Evolutionary conservation across 64 coral and sea anemone genomes (phyloP).

Genomic region (Stichodactyla helianthus): DNA sequence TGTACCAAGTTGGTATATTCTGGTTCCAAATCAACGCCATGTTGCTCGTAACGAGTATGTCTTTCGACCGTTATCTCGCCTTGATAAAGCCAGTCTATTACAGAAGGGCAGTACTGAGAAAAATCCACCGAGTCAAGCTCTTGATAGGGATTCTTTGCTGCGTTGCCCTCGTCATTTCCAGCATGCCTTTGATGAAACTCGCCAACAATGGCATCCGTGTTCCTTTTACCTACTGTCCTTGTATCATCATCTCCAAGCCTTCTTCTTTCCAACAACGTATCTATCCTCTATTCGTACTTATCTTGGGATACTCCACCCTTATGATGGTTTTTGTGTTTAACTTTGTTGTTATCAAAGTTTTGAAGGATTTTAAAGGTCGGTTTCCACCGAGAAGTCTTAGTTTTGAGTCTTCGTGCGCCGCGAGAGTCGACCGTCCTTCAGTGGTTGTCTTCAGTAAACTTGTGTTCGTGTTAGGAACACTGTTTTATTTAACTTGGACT

Average conservation of each 20-base stretch:
- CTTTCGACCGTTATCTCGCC: slow-evolving; percentile 46
- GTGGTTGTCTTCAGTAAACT: slow-evolving; percentile 49
- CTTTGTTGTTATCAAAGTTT: slow-evolving; percentile 42
- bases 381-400: slow-evolving; percentile 32
- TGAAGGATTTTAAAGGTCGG: slow-evolving; percentile 42
- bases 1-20: slow-evolving; percentile 51
- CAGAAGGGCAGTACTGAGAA: slow-evolving; percentile 45
- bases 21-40: slow-evolving; percentile 72
- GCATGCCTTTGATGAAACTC: slow-evolving; percentile 34
- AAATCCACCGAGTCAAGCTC: slow-evolving; percentile 35
- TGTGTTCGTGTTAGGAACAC: slow-evolving; percentile 30
- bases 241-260: slow-evolving; percentile 54
- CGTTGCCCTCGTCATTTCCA: slow-evolving; percentile 34
- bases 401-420: slow-evolving; percentile 4
- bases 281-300: slow-evolving; percentile 35
- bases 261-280: slow-evolving; percentile 20
- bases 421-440: slow-evolving; percentile 8
- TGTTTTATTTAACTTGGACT: slow-evolving; percentile 66
- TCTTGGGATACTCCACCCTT: slow-evolving; percentile 51
- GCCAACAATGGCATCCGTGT: slow-evolving; percentile 39
- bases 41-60: slow-evolving; percentile 60
- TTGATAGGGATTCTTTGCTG: slow-evolving; percentile 27
- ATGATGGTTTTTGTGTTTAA: slow-evolving; percentile 46
- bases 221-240: slow-evolving; percentile 54
- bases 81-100: slow-evolving; percentile 47